Evolutionary conservation across 1,140 invertebrate species (phyloP), one percentile per base, ranked within the genome.

Genomic region (Lasioglossum albipes): DNA sequence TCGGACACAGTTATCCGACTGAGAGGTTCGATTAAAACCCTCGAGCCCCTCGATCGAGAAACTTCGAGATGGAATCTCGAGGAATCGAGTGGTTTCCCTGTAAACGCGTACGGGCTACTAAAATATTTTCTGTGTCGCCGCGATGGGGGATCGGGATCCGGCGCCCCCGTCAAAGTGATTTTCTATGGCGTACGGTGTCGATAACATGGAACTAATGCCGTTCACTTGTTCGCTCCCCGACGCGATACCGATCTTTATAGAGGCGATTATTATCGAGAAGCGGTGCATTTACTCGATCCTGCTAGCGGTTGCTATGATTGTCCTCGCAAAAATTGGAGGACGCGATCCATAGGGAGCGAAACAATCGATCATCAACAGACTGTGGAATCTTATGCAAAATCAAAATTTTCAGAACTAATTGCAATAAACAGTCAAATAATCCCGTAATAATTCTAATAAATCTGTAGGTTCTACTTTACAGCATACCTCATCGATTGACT

Each of bases 191-290:
- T 81, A 62, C 74, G 16, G 71, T 84, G 79, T 79, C 83, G 89
- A 91, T 91, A 91, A 85, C 81, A 91, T 88, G 85, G 71, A 72
- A 75, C 83, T 92, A 92, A 92, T 92, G 91, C 85, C 73, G 79
- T 92, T 92, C 90, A 86, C 91, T 90, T 92, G 91, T 92, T 91
- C 82, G 74, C 70, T 65, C 75, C 72, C 70, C 68, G 10, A 77
- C 64, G 22, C 71, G 90, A 91, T 91, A 91, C 85, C 67, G 74
- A 92, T 92, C 90, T 89, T 85, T 86, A 89, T 82, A 75, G 85
- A 79, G 78, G 64, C 73, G 71, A 68, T 84, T 82, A 82, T 67
- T 85, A 61, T 49, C 54, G 70, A 79, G 57, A 49, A 68, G 67
- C 81, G 84, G 69, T 64, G 74, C 68, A 41, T 62, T 49, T 45